A percentile compares a stretch with the other conserved stretches of the same genome.
Evolutionary conservation across 2,888 invertebrate genomes (phyloP).

Genomic region (Eurois occulta): DNA sequence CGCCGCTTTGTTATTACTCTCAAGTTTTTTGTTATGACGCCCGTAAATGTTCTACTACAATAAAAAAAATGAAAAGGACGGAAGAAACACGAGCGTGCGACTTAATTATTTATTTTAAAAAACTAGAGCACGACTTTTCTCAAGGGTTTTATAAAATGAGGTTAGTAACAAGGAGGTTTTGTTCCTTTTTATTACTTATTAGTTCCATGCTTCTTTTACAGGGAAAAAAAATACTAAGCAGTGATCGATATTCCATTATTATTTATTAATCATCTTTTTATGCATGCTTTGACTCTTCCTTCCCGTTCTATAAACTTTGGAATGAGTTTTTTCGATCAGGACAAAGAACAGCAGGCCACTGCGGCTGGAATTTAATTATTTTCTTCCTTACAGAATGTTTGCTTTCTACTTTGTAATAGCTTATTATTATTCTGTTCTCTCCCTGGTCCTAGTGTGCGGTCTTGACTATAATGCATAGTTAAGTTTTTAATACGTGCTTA

Average conservation of each 20-base stretch:
- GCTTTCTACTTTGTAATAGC: constrained; percentile 6
- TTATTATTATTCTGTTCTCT: constrained; percentile 17
- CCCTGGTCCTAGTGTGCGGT: background rate
- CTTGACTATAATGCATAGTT: constrained; percentile 9
- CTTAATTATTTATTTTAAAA: constrained; percentile 51
- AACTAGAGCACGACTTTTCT: constrained; percentile 14
- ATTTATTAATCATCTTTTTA: constrained; percentile 44
- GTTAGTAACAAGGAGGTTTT: background rate
- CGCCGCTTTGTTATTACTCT: constrained; percentile 32
- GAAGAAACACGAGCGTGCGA: constrained; percentile 34
- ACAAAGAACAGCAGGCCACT: constrained; percentile 38
- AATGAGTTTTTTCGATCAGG: constrained; percentile 56
- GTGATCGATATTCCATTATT: constrained; percentile 56
- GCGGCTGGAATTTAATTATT: constrained; percentile 54
- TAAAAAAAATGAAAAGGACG: constrained; percentile 44
- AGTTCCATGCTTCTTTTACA: background rate
- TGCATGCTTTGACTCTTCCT: constrained; percentile 52
- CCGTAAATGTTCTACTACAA: constrained; percentile 41
- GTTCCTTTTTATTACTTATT: background rate
- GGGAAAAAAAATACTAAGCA: constrained; percentile 11
- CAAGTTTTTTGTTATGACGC: constrained; percentile 44
- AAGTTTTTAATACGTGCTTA: constrained; percentile 13
- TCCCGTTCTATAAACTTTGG: constrained; percentile 52
- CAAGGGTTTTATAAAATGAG: constrained; percentile 1
- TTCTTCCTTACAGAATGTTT: constrained; percentile 31